These are phyloP conservation scores for Protaetia brevitarsis DNA, from an alignment of 1,140 invertebrate genomes.

Conservation along the genomic window DNA sequence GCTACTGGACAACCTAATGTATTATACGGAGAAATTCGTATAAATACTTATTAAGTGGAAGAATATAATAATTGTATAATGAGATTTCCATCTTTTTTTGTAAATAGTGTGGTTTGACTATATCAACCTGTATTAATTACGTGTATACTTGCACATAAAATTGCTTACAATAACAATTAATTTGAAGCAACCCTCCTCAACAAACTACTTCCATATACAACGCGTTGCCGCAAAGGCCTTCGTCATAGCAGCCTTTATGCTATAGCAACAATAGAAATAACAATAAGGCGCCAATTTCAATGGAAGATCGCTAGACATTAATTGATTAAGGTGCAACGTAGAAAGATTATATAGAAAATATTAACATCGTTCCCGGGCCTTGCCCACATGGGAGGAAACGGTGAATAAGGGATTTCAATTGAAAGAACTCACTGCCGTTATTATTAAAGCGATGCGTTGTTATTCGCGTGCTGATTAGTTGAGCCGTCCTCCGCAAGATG, in stretches of 20 bases:
- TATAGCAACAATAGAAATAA: not conserved
- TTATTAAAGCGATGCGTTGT: constrained; percentile 22
- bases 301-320: constrained; percentile 2
- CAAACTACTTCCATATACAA: not conserved
- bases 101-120: too few species aligned
- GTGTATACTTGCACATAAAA: too few species aligned
- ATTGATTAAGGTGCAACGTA: constrained; percentile 19
- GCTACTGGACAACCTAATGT: too few species aligned
- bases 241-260: constrained; percentile 1
- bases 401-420: constrained; percentile 21
- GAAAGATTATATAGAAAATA: not conserved
- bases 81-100: too few species aligned
- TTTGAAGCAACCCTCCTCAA: not conserved
- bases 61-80: too few species aligned
- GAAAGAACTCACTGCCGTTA: constrained; percentile 5
- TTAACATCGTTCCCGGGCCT: not conserved
- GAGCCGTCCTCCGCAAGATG: constrained; percentile 29
- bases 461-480: constrained; percentile 31
- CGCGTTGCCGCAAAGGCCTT: not conserved
- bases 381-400: constrained; percentile 19
- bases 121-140: not conserved
- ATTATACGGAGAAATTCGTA: too few species aligned
- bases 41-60: too few species aligned
- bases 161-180: not conserved
- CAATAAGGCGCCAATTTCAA: not conserved